Percentiles rank a stretch among this genome's conserved stretches.
Evolutionary conservation across 2,888 invertebrate genomes (phyloP).

Genomic region (Pseudococcus jackbeardsleyi): DNA sequence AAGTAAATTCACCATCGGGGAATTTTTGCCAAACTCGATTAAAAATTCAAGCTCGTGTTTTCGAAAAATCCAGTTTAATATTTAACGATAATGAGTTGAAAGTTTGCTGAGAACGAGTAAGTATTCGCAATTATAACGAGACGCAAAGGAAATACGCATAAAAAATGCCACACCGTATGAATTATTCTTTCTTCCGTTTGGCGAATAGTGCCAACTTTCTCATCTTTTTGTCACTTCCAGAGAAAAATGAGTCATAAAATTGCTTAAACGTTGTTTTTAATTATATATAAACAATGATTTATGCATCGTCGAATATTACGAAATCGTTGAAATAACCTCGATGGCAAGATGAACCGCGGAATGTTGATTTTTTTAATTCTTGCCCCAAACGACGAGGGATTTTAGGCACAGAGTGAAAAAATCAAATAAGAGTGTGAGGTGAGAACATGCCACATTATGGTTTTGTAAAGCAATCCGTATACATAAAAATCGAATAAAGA

Average conservation of each 20-base stretch:
- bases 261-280: conserved; percentile 43
- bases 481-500: conserved; percentile 8
- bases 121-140: neutral
- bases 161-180: conserved; percentile 40
- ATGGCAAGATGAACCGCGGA: neutral
- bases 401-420: neutral
- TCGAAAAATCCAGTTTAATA: neutral
- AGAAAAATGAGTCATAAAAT: conserved; percentile 53
- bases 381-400: neutral
- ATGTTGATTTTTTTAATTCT: conserved; percentile 20
- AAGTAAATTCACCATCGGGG: neutral
- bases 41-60: neutral
- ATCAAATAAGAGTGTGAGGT: neutral
- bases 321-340: conserved; percentile 6
- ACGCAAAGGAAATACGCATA: conserved; percentile 40
- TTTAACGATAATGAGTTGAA: neutral
- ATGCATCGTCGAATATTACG: neutral
- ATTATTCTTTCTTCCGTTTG: conserved; percentile 36
- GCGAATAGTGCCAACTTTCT: conserved; percentile 16
- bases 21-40: neutral
- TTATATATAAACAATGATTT: conserved; percentile 28
- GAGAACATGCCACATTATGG: neutral
- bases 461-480: neutral
- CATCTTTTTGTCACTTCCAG: conserved; percentile 49
- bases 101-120: neutral